Percentiles rank a stretch among this genome's conserved stretches.
Conservation (phyloP, 92 coral and sea anemone species). For the Phenganax stokvisi region DNA sequence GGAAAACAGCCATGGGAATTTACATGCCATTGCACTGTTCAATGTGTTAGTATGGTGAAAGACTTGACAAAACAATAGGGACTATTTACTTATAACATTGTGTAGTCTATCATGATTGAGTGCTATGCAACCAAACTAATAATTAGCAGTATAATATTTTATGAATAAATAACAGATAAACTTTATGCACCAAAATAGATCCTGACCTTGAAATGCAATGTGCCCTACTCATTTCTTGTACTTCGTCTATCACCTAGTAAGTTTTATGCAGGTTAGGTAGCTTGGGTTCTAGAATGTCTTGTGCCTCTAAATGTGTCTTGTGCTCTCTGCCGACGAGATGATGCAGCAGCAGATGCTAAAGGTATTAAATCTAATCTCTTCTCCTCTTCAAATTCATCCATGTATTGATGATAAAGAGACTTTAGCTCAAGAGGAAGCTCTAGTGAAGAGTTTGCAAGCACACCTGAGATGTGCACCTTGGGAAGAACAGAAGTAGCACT, state of each 20-base stretch:
- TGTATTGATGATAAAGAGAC: constrained; percentile 11
- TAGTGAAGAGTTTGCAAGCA: constrained; percentile 33
- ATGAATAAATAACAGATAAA: no score
- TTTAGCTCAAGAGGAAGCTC: constrained; percentile 73
- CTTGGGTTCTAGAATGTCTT: constrained; percentile 22
- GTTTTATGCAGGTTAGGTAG: neutral
- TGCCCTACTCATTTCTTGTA: neutral
- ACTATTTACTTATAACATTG: neutral
- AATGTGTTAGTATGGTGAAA: constrained; percentile 21
- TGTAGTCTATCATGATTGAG: no score
- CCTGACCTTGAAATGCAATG: no score
- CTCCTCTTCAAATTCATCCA: constrained; percentile 64
- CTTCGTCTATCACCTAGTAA: neutral
- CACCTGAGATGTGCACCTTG: constrained; percentile 15
- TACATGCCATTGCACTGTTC: constrained; percentile 13
- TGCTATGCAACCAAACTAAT: no score
- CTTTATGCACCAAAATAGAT: no score
- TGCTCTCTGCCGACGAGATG: constrained; percentile 68
- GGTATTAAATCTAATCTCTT: constrained; percentile 87
- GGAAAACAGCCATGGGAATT: constrained; percentile 1
- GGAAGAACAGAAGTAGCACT: constrained; percentile 50
- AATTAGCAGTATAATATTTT: no score
- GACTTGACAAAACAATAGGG: neutral
- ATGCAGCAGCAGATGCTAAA: constrained; percentile 72
- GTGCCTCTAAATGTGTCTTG: constrained; percentile 41